Evolutionary conservation across 2,888 invertebrate genomes (phyloP).

Genomic region (Drosophila flavopinicola): DNA sequence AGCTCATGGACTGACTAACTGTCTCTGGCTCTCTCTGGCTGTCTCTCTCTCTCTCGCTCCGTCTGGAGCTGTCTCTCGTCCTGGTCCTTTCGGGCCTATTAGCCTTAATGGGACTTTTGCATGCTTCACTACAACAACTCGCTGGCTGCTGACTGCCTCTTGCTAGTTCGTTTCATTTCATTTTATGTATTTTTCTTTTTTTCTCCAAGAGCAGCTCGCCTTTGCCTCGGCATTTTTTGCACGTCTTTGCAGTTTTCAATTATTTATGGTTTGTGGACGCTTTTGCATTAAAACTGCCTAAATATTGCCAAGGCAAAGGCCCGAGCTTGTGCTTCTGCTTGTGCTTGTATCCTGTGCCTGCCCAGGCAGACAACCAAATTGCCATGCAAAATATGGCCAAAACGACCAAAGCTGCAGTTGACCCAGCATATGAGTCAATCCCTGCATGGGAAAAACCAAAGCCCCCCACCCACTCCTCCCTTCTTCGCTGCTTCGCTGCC

Average conservation of each 20-base stretch:
- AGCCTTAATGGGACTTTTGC: slow-evolving; percentile 77
- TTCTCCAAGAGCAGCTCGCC: slow-evolving; percentile 45
- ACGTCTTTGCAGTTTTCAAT: slow-evolving; percentile 79
- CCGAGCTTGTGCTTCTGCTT: slow-evolving; percentile 31
- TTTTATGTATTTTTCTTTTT: slow-evolving; percentile 15
- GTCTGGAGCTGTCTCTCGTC: slow-evolving; percentile 39
- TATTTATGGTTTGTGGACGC: slow-evolving; percentile 79
- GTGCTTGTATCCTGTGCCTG: slow-evolving; percentile 18
- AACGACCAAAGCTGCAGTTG: slow-evolving; percentile 49
- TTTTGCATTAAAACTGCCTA: slow-evolving; percentile 74
- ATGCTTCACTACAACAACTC: slow-evolving; percentile 71
- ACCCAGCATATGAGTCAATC: slow-evolving; percentile 69
- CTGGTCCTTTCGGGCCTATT: slow-evolving; percentile 71
- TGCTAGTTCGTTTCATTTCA: slow-evolving; percentile 40
- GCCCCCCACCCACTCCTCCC: background rate
- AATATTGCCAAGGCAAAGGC: slow-evolving; percentile 59
- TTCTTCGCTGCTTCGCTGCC: background rate
- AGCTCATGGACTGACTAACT: slow-evolving; percentile 54
- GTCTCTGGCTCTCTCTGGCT: slow-evolving; percentile 41
- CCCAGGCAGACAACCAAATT: slow-evolving; percentile 57
- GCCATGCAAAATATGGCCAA: slow-evolving; percentile 59
- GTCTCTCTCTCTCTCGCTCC: too few relatives aligned
- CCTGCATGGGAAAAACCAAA: too few relatives aligned
- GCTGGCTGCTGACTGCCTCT: slow-evolving; percentile 48
- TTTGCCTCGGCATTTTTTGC: slow-evolving; percentile 60